Percentiles rank a stretch among this genome's conserved stretches.
Evolutionary conservation across 2,113 vertebrate species (phyloP).

Genomic region (Hylia prasina): DNA sequence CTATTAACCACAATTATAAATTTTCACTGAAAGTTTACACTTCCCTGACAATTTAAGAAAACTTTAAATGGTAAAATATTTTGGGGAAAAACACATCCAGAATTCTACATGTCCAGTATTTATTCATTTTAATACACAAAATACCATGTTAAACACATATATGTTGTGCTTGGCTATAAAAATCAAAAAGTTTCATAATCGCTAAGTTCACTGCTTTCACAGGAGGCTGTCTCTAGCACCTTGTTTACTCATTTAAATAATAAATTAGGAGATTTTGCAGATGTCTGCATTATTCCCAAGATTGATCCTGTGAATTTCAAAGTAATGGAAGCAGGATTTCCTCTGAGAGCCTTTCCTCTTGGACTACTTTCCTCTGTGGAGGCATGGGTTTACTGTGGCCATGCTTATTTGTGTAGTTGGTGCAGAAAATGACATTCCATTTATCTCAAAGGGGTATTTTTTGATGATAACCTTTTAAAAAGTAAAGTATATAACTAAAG

Average conservation of each 20-base stretch:
- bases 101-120: not conserved
- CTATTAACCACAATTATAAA: not conserved
- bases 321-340: not conserved
- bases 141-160: not conserved
- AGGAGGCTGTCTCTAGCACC: not conserved
- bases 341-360: not conserved
- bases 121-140: not conserved
- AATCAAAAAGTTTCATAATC: not conserved
- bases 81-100: not conserved
- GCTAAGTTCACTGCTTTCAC: not conserved
- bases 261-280: not conserved
- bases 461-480: not conserved
- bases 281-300: not conserved
- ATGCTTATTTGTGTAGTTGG: not conserved
- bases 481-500: not conserved
- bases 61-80: not conserved
- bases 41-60: not conserved
- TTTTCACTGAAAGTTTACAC: not conserved
- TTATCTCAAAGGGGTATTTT: not conserved
- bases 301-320: not conserved
- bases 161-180: not conserved
- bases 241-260: not conserved
- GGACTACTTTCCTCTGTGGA: not conserved
- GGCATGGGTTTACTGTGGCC: not conserved
- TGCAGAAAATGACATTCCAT: not conserved